Evolutionary conservation across 1,140 invertebrate genomes (phyloP).

Genomic region (Nomia melanderi): DNA sequence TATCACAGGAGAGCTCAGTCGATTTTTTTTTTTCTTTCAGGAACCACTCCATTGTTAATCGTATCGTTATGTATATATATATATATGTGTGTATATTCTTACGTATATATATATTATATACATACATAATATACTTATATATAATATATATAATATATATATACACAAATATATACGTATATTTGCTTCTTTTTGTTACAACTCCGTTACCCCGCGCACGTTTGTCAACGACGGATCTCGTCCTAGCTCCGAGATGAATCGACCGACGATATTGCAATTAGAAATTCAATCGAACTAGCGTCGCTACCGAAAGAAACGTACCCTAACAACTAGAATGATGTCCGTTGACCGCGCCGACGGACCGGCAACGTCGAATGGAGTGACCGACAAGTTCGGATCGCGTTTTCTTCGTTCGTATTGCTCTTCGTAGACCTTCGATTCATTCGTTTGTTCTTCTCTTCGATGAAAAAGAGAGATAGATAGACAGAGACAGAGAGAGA

Average conservation of each 20-base stretch:
- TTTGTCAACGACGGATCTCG: neutral
- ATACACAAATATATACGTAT: too few relatives aligned
- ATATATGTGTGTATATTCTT: neutral
- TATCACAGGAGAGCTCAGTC: conserved; percentile 72
- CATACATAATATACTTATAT: too few relatives aligned
- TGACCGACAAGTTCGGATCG: conserved; percentile 41
- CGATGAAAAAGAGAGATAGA: conserved; percentile 29
- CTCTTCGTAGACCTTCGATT: conserved; percentile 50
- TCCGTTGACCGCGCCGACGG: neutral
- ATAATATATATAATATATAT: too few relatives aligned
- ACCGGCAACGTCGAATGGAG: conserved; percentile 40
- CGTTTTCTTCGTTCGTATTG: conserved; percentile 42
- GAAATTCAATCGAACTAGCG: neutral
- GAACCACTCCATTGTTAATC: conserved; percentile 58
- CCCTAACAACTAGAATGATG: neutral
- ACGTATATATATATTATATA: neutral
- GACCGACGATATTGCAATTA: neutral
- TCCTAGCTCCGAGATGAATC: neutral
- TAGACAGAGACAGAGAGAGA: too few relatives aligned
- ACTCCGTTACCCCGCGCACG: neutral
- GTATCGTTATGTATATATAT: neutral
- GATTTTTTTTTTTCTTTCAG: conserved; percentile 46
- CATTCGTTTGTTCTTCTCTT: neutral
- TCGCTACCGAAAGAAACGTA: neutral
- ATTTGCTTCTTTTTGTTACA: too few relatives aligned